These are phyloP conservation scores for Salarias fasciatus DNA, from an alignment of 2,797 vertebrate genomes.

Conservation along the genomic window DNA sequence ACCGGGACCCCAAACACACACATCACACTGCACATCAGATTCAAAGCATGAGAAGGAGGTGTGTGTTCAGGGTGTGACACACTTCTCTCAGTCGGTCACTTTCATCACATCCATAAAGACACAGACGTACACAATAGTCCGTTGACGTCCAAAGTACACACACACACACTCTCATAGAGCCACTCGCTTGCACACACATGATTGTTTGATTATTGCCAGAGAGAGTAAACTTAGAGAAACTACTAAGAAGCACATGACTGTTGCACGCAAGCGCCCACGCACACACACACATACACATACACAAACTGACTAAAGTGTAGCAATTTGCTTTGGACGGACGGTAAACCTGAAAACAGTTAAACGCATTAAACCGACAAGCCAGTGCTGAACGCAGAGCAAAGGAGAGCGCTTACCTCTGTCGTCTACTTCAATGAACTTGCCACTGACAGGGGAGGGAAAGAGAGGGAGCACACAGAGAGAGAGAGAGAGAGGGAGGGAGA, in stretches of 20 bases:
- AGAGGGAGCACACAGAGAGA: not conserved
- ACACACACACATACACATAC: slow-evolving; percentile 6
- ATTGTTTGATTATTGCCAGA: slow-evolving; percentile 31
- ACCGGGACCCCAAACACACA: too few species aligned
- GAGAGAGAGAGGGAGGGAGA: slow-evolving; percentile 4
- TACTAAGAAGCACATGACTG: not conserved
- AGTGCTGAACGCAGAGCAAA: slow-evolving; percentile 7
- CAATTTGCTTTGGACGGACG: slow-evolving; percentile 2
- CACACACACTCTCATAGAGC: not conserved
- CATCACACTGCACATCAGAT: too few species aligned
- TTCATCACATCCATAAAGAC: too few species aligned
- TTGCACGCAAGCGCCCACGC: slow-evolving; percentile 22
- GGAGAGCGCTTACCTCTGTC: slow-evolving; percentile 71
- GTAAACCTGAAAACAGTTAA: slow-evolving; percentile 31
- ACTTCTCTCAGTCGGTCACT: not conserved
- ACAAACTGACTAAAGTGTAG: too few species aligned
- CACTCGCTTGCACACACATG: not conserved
- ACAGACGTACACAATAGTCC: too few species aligned
- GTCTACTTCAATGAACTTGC: slow-evolving; percentile 63
- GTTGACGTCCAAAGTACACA: not conserved
- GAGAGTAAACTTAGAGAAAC: slow-evolving; percentile 22
- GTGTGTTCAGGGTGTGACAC: slow-evolving; percentile 21
- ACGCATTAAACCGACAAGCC: slow-evolving; percentile 10
- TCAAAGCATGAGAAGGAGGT: not conserved
- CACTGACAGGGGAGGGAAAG: slow-evolving; percentile 33